Base-by-base conservation (phyloP, 2,797 vertebrate genomes). In the Danio albolineatus region DNA sequence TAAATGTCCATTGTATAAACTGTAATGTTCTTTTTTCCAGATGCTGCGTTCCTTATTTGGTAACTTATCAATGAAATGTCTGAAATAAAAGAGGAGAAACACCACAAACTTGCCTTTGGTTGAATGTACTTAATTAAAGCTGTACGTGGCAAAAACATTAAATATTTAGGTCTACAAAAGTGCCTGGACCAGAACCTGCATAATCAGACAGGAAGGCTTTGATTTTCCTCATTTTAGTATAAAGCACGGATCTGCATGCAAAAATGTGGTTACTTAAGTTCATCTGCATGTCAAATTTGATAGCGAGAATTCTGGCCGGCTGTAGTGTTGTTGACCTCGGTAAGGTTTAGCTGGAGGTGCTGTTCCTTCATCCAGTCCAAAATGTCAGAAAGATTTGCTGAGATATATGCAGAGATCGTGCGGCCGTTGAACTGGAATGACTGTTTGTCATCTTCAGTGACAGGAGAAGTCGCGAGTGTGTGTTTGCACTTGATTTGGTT, bases 1-100 rank as follows among this genome's bases (percentile, higher is more conserved):
- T 91, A 91, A 82, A 82, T 94, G 94, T 93, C 90, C 91, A 93
- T 88, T 76, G 87, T 89, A 48, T 76, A 41, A 16, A 78, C 54
- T 72, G 76, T 83, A 86, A 90, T 82, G 84, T 82, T 13, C 75
- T 75, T 53, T 80, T 83, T 92, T 91, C 90, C 88, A 89, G 85
- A 85, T 91, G 89, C 90, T 95, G 91, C 92, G 95, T 89, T 89
- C 85, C 90, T 88, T 84, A 82, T 89, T 90, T 87, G 86, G 86
- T 89, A 70, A 79, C 79, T 87, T 78, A 86, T 85, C 89, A 86
- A 73, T 80, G 83, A 88, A 90, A 86, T 87, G 73, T 83, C 89
- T 81, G 85, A 92, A 92, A 90, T 64, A 93, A 92, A 88, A 81
- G 73, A 72, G 28, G 28, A 28, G 28, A 28, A 28, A 28, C 28